Base-by-base conservation (phyloP, 2,888 invertebrate species). In the Drosophila cyrtoloma region DNA sequence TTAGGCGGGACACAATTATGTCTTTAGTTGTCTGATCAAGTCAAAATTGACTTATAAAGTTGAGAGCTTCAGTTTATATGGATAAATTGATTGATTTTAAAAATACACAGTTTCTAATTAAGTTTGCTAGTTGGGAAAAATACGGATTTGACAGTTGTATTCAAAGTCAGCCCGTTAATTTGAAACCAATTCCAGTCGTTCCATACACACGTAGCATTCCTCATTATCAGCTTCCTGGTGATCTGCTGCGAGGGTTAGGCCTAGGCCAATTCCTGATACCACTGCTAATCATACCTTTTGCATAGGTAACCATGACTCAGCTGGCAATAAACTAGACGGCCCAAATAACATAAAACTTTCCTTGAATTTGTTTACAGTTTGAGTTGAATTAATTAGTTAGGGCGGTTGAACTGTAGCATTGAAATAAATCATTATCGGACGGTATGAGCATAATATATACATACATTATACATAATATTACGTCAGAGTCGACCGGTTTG, bases 241-340 rank as follows among this genome's bases (percentile, higher is more conserved):
- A 26, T 14, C 22, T 22, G 44, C 3, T 44, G 12, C 9, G 22
- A 9, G 9, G 39, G 19, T 19, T 39, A 39, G 39, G 19, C 39
- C 19, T 39, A 10, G 39, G 19, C 9, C 44, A 22, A 44, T 14
- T 22, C 6, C 3, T 44, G 44, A 44, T 44, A 22, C 14, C 6
- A 44, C 22, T n/a, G 5, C 37, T n/a, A 12, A 28, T 5, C 14
- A 19, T 19, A n/a, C 16, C 9, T 57, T 33, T 69, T 69, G 35
- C n/a, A 32, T 22, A 32, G n/a, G 1, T 69, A 58, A 69, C 10
- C 42, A 16, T 52, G 30, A 58, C 35, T 33, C 12, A 30, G n/a
- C 51, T 37, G 2, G 10, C 55, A 35, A 14, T 4, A 14, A 35
- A 5, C 14, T 5, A 14, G 5, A 35, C 35, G 5, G 5, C 5